Conservation (phyloP, 2,888 invertebrate genomes). For the Drosophila meridionalis region DNA sequence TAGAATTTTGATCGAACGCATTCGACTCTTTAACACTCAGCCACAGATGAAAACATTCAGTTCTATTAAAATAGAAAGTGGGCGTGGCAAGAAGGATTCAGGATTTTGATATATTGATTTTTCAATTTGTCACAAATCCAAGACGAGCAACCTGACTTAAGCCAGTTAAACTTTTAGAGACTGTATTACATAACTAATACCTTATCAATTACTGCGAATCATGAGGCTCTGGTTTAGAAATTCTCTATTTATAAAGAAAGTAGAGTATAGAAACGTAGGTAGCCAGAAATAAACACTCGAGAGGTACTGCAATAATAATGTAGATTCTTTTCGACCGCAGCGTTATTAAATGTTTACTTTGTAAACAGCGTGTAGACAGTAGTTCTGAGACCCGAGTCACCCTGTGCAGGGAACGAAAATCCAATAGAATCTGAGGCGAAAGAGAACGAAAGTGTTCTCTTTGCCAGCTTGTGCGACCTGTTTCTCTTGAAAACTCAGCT, state of each 20-base stretch:
- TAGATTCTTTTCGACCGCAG: not conserved
- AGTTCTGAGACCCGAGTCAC: not conserved
- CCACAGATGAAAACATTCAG: not conserved
- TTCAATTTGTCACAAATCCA: not conserved
- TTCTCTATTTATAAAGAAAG: not conserved
- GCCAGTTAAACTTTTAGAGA: not conserved
- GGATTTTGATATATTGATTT: not conserved
- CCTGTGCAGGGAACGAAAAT: slow-evolving; percentile 1
- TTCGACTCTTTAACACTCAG: not conserved
- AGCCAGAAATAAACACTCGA: not conserved
- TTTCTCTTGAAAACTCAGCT: slow-evolving; percentile 2
- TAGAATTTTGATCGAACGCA: not conserved
- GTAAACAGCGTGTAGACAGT: not conserved
- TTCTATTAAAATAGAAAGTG: not conserved
- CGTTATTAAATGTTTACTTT: not conserved
- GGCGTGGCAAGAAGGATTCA: not conserved
- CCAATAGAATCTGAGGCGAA: not conserved
- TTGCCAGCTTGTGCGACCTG: not conserved
- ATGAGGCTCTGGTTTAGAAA: not conserved
- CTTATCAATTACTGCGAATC: not conserved
- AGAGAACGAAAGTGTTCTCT: slow-evolving; percentile 49
- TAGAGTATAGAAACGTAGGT: not conserved
- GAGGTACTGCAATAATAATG: not conserved
- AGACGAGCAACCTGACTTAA: not conserved
- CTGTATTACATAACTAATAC: not conserved